Evolutionary conservation across 2,797 vertebrate genomes (phyloP), one percentile per base, ranked within the genome.

Genomic region (Scomberomorus guttatus): DNA sequence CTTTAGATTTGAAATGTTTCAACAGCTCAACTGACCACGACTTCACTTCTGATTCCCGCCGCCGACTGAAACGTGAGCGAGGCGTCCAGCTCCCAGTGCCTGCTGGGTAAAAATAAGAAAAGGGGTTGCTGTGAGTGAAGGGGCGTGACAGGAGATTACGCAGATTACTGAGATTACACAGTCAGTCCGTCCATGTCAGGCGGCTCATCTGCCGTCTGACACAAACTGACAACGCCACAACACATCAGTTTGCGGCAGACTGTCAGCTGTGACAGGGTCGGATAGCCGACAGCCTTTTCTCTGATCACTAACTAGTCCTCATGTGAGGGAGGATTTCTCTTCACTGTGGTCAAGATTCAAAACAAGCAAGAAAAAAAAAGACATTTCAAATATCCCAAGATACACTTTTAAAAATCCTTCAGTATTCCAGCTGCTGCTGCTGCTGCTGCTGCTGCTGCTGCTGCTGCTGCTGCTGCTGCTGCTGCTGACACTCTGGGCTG

Each of bases 81-180:
- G 69, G 50, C 6, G 13, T 71, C 65, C 70, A 67, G 78, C 78
- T 86, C 90, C 92, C 85, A 87, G 89, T 79, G 82, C 80, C 85
- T 87, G 88, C 92, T 90, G 89, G 89, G 88, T 85, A 82, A 80
- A 71, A 68, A 48, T 5, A 27, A 52, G 6, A 18, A 71, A 37
- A 54, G 54, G 58, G 56, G 37, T 17, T 10, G 55, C 55, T 59
- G 64, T 77, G 81, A 59, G 60, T 48, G 73, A 77, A 42, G 71
- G 71, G 75, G 83, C 42, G n/a, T 80, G 70, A 79, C 13, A 68
- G 63, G 12, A 44, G 63, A 32, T 65, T 27, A 73, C 6, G 14
- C 50, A 50, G 37, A 37, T 37, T 37, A 37, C 37, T 12, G 37
- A 68, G 61, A 65, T 66, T 39, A 60, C 24, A 64, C 62, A 60